These are phyloP conservation scores for Diogma glabrata DNA, from an alignment of 2,888 invertebrate species.

Conservation along the genomic window DNA sequence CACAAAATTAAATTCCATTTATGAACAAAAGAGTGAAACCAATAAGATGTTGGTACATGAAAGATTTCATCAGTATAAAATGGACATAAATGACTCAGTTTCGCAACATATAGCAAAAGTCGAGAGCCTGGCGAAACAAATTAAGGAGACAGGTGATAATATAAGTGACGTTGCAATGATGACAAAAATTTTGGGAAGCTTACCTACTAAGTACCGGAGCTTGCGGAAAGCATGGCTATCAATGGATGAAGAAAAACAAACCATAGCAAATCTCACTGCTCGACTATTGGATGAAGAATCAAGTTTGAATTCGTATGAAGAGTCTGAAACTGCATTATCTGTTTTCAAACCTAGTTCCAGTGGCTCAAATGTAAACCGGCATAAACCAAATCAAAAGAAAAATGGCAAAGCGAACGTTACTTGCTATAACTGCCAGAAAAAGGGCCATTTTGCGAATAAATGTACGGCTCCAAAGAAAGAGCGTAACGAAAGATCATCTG, in stretches of 20 bases:
- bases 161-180: too few species aligned
- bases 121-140: neutral
- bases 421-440: neutral
- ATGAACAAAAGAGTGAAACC: neutral
- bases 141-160: neutral
- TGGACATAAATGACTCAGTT: neutral
- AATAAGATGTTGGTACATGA: constrained; percentile 1
- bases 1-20: neutral
- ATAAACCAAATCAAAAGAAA: too few species aligned
- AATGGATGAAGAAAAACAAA: neutral
- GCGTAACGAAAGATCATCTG: neutral
- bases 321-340: too few species aligned
- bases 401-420: too few species aligned
- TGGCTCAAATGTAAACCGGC: too few species aligned
- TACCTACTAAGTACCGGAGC: neutral
- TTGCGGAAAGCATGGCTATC: too few species aligned
- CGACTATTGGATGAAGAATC: too few species aligned
- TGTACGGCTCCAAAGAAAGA: neutral
- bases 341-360: too few species aligned
- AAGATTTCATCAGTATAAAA: neutral
- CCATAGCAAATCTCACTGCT: neutral
- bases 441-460: neutral
- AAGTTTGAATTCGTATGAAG: too few species aligned
- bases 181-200: neutral
- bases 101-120: too few species aligned